phyloP scores from a whole-genome alignment of 2,888 invertebrate genomes.

The Idaea dimidiata region DNA sequence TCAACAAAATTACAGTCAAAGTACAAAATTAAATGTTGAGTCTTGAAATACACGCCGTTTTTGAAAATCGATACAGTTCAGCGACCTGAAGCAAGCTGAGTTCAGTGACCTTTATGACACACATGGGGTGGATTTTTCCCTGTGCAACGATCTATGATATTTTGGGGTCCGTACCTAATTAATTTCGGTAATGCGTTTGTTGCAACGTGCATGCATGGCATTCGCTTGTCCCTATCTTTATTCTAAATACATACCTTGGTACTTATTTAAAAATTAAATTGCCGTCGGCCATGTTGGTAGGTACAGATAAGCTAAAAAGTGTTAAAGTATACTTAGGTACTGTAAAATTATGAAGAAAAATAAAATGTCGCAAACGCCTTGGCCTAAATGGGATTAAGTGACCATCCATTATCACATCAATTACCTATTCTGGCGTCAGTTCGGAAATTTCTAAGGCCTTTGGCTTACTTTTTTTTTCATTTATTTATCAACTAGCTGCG shows the following conservation, averaged over 20 bases:
- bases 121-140: slow-evolving; percentile 3
- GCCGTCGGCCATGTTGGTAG: neutral
- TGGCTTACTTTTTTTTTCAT: no score
- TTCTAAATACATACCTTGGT: neutral
- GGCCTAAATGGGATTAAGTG: neutral
- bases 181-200: neutral
- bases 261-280: neutral
- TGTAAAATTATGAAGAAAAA: neutral
- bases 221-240: neutral
- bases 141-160: neutral
- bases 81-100: slow-evolving; percentile 23
- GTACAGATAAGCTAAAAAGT: neutral
- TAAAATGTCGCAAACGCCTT: neutral
- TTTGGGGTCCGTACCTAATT: neutral
- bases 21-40: neutral
- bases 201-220: neutral
- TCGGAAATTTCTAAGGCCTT: no score
- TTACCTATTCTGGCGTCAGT: no score
- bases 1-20: no score
- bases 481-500: no score
- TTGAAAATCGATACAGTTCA: slow-evolving; percentile 16
- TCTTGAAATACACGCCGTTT: neutral
- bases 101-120: slow-evolving; percentile 33
- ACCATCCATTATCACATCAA: no score
- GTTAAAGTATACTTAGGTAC: no score